Conservation (phyloP, 2,797 vertebrate genomes). For the Sebastes diploproa region DNA sequence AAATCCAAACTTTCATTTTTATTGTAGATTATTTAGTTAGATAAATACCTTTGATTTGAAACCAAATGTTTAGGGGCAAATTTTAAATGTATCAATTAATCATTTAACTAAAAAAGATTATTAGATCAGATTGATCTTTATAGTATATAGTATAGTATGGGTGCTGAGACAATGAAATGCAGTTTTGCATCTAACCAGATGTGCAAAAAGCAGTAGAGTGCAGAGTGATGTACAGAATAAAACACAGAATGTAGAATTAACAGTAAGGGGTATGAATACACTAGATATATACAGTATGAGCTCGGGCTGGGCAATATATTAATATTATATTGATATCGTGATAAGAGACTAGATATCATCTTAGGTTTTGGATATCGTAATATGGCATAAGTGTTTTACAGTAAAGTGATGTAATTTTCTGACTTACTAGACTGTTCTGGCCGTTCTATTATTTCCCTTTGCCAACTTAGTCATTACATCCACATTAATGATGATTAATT, state of each 20-base stretch:
- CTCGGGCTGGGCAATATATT: too few species aligned
- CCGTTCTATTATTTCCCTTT: too few species aligned
- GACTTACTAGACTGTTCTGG: rapidly evolving
- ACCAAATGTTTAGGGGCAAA: background rate
- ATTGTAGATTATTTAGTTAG: background rate
- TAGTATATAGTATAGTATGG: background rate
- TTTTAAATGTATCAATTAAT: background rate
- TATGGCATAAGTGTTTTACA: too few species aligned
- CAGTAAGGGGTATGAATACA: too few species aligned
- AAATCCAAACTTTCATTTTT: background rate
- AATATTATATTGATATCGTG: too few species aligned
- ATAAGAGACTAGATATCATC: too few species aligned
- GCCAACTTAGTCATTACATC: too few species aligned
- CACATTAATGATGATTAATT: too few species aligned
- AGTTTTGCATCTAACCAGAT: too few species aligned
- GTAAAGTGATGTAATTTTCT: too few species aligned
- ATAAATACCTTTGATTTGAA: background rate
- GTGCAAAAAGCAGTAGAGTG: background rate
- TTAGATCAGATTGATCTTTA: background rate
- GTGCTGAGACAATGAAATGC: background rate
- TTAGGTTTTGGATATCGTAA: too few species aligned
- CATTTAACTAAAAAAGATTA: rapidly evolving
- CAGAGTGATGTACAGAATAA: background rate
- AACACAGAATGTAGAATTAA: background rate
- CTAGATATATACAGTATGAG: too few species aligned